phyloP scores from a whole-genome alignment of 1,140 invertebrate genomes.

The Drepana arcuata region DNA sequence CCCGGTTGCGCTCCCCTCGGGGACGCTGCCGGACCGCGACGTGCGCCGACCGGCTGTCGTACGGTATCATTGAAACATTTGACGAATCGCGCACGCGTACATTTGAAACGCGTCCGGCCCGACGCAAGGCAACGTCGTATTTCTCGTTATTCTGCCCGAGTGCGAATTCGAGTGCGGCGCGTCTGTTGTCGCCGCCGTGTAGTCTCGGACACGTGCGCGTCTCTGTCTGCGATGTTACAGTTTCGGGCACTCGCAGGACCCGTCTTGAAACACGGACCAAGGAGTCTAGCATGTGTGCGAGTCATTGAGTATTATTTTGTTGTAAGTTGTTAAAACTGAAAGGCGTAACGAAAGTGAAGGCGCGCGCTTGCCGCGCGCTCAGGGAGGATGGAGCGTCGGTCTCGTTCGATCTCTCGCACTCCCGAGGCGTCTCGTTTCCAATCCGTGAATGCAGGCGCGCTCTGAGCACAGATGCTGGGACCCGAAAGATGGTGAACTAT shows the following conservation, averaged over 20 bases:
- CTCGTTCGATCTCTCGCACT: constrained; percentile 63
- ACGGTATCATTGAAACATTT: background rate
- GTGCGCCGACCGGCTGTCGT: background rate
- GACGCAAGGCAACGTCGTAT: background rate
- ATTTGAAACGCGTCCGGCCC: background rate
- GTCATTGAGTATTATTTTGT: constrained; percentile 78
- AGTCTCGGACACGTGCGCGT: constrained; percentile 26
- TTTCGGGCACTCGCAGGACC: constrained; percentile 80
- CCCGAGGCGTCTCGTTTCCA: constrained; percentile 69
- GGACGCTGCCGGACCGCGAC: background rate
- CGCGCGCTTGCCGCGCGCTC: constrained; percentile 43
- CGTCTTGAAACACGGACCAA: constrained; percentile 97
- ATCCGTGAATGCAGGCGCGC: constrained; percentile 71
- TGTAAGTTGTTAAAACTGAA: constrained; percentile 78
- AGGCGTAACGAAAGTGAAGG: constrained; percentile 79
- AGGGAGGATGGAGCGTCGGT: constrained; percentile 59
- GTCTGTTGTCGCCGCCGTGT: background rate
- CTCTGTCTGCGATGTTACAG: constrained; percentile 70
- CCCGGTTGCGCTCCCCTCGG: constrained; percentile 1
- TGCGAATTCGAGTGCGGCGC: background rate
- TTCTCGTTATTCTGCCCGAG: background rate
- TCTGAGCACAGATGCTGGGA: constrained; percentile 82
- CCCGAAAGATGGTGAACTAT: constrained; percentile 95
- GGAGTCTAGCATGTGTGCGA: constrained; percentile 89
- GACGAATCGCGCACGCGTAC: background rate